Evolutionary conservation across 2,797 vertebrate species (phyloP).

Genomic region (Sebastes diploproa): DNA sequence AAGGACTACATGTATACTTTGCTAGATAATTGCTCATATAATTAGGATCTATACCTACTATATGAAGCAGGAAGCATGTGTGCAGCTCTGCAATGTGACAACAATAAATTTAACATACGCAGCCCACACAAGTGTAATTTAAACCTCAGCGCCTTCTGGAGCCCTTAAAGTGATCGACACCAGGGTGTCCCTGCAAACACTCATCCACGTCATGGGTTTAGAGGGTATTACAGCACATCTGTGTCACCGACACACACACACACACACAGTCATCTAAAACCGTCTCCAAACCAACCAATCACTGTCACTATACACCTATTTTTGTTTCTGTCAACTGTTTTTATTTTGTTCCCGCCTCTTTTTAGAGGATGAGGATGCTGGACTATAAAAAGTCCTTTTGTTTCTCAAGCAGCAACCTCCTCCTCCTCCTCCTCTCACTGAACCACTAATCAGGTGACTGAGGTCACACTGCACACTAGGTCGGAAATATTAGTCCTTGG

Average conservation of each 20-base stretch:
- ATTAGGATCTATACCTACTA: background rate
- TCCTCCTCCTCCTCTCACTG: background rate
- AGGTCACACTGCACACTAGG: constrained; percentile 31
- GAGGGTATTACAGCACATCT: constrained; percentile 22
- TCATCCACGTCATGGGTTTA: constrained; percentile 9
- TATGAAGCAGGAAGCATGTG: background rate
- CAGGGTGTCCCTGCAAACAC: constrained; percentile 18
- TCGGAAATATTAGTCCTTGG: constrained; percentile 55
- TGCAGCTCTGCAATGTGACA: background rate
- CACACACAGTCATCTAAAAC: background rate
- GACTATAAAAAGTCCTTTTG: background rate
- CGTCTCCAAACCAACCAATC: background rate
- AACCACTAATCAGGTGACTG: constrained; percentile 42
- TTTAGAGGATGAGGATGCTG: background rate
- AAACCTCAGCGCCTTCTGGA: background rate
- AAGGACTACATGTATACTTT: background rate
- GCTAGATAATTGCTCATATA: background rate
- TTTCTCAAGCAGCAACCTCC: background rate
- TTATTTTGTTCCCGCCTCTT: background rate
- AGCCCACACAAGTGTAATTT: constrained; percentile 14
- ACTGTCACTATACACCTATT: background rate
- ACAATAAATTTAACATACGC: constrained; percentile 4
- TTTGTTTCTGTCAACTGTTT: background rate
- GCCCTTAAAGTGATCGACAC: background rate
- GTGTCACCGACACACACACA: background rate